phyloP scores from a whole-genome alignment of 2,113 vertebrate species.

The Erpornis zantholeuca region DNA sequence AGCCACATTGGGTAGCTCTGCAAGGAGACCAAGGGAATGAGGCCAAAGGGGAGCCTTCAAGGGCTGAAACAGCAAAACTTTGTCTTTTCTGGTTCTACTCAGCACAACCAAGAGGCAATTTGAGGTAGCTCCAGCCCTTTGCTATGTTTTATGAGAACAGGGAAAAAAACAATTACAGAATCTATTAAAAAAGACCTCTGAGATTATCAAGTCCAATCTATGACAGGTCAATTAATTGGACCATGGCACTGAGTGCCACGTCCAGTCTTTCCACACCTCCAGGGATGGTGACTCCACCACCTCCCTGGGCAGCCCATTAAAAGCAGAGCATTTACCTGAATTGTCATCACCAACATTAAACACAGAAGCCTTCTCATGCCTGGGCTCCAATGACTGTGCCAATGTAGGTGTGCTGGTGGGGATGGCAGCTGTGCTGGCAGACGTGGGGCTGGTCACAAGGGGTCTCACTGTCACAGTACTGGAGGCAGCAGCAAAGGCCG shows the following conservation, averaged over 20 bases:
- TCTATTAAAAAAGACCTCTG: not conserved
- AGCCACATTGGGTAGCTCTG: conserved; percentile 48
- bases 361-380: conserved; percentile 37
- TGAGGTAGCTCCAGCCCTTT: not conserved
- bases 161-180: not conserved
- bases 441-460: not conserved
- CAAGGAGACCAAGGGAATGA: not conserved
- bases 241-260: not conserved
- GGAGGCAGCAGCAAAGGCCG: not conserved
- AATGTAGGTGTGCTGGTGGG: not conserved
- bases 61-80: not conserved
- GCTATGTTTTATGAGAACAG: not conserved
- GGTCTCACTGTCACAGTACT: not conserved
- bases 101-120: not conserved
- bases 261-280: not conserved
- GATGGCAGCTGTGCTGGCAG: not conserved
- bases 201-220: not conserved
- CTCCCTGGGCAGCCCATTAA: not conserved
- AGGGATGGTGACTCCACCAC: not conserved
- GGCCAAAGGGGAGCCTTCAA: not conserved
- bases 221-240: not conserved
- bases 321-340: conserved; percentile 43
- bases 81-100: not conserved
- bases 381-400: not conserved
- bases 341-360: conserved; percentile 36